A percentile compares a stretch with the other conserved stretches of the same genome.
phyloP scores from a whole-genome alignment of 2,888 invertebrate species.

The Anarsia innoxiella region DNA sequence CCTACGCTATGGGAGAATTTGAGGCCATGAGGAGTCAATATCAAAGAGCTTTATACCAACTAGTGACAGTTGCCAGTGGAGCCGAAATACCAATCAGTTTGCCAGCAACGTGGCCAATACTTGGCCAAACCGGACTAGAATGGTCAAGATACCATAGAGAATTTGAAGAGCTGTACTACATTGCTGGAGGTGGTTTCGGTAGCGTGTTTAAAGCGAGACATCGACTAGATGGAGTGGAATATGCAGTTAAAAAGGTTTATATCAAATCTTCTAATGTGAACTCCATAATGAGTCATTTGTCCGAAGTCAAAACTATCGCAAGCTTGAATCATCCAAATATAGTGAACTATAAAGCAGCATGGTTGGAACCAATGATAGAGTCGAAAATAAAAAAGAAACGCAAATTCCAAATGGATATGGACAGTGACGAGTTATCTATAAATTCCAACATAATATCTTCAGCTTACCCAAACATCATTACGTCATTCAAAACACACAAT shows the following conservation, averaged over 20 bases:
- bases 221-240: conserved; percentile 83
- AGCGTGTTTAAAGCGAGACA: conserved; percentile 84
- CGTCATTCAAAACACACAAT: conserved; percentile 65
- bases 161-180: conserved; percentile 80
- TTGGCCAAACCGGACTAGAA: conserved; percentile 65
- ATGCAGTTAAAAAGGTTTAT: conserved; percentile 86
- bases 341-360: conserved; percentile 88
- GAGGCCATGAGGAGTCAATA: conserved; percentile 81
- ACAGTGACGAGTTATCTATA: conserved; percentile 48
- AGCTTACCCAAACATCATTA: conserved; percentile 54
- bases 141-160: conserved; percentile 81
- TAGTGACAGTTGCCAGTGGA: conserved; percentile 76
- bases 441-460: conserved; percentile 42
- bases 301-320: conserved; percentile 88
- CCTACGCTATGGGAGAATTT: conserved; percentile 81
- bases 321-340: conserved; percentile 86
- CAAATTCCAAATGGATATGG: conserved; percentile 46
- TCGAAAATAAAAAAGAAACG: conserved; percentile 53
- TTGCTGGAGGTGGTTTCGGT: conserved; percentile 86
- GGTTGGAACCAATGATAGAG: conserved; percentile 82
- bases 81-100: conserved; percentile 66
- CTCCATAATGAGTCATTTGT: conserved; percentile 78
- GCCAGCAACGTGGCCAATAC: conserved; percentile 69
- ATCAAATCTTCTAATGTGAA: conserved; percentile 79
- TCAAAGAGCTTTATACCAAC: conserved; percentile 78